Evolutionary conservation across 2,113 vertebrate genomes (phyloP).

Genomic region (Kryptolebias marmoratus): DNA sequence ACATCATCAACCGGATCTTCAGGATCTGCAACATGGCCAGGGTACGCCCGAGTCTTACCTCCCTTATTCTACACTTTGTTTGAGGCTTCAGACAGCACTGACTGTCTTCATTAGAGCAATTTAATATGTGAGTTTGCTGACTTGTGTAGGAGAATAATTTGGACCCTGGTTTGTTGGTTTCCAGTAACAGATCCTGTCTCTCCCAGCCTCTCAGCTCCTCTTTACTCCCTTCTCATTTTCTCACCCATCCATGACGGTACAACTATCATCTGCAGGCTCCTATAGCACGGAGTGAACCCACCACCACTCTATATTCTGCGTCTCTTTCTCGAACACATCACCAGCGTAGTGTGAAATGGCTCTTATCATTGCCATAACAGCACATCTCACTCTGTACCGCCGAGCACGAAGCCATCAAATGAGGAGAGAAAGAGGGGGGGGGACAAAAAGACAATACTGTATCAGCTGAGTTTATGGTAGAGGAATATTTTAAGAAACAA

Average conservation of each 20-base stretch:
- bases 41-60: slow-evolving; percentile 66
- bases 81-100: too few species aligned
- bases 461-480: neutral
- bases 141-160: too few species aligned
- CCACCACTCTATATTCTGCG: slow-evolving; percentile 17
- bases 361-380: slow-evolving; percentile 61
- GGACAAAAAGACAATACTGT: neutral
- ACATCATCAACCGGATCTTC: slow-evolving; percentile 97
- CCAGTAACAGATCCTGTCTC: neutral
- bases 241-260: slow-evolving; percentile 46
- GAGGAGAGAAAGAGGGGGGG: slow-evolving; percentile 8
- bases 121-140: too few species aligned
- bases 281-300: slow-evolving; percentile 51
- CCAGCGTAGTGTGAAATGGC: slow-evolving; percentile 68
- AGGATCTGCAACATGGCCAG: slow-evolving; percentile 99
- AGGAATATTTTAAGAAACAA: too few species aligned
- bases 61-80: too few species aligned
- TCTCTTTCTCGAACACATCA: slow-evolving; percentile 49
- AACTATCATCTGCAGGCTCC: slow-evolving; percentile 43
- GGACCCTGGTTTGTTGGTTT: too few species aligned
- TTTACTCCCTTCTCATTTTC: slow-evolving; percentile 50
- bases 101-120: too few species aligned
- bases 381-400: slow-evolving; percentile 42
- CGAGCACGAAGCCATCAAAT: slow-evolving; percentile 34
- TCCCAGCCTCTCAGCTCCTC: slow-evolving; percentile 8